Evolutionary conservation across 1,140 invertebrate species (phyloP).

Genomic region (Heliconius himera): DNA sequence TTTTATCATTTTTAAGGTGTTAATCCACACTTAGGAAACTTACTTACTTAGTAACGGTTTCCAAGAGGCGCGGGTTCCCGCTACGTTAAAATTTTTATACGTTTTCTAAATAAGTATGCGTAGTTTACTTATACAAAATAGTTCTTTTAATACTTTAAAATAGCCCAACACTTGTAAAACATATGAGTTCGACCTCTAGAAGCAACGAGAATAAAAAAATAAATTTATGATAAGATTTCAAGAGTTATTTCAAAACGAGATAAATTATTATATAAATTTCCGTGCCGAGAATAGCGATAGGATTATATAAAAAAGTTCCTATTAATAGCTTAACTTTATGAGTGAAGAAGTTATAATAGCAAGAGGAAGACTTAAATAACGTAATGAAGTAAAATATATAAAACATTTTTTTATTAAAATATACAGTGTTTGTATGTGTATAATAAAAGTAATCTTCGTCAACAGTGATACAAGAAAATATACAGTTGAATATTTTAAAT

Average conservation of each 20-base stretch:
- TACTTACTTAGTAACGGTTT: too few relatives aligned
- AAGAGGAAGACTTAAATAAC: neutral
- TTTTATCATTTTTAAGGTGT: too few relatives aligned
- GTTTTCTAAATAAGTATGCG: too few relatives aligned
- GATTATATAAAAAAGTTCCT: conserved; percentile 10
- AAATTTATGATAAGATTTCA: conserved; percentile 2
- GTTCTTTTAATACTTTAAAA: neutral
- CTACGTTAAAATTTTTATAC: too few relatives aligned
- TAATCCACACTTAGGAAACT: too few relatives aligned
- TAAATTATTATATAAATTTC: neutral
- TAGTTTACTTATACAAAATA: too few relatives aligned
- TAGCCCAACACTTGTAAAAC: neutral
- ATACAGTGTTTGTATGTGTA: too few relatives aligned
- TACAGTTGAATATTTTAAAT: too few relatives aligned
- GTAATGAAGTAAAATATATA: neutral
- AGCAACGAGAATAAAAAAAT: neutral
- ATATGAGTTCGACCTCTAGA: neutral
- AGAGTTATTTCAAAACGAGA: neutral
- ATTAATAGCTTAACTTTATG: conserved; percentile 8
- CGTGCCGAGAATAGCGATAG: neutral
- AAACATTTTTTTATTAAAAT: too few relatives aligned
- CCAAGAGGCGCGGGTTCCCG: too few relatives aligned
- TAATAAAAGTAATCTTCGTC: too few relatives aligned
- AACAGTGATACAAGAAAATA: too few relatives aligned
- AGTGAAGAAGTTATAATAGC: neutral